Conservation (phyloP, 2,888 invertebrate genomes). For the Drosophila neotestacea region DNA sequence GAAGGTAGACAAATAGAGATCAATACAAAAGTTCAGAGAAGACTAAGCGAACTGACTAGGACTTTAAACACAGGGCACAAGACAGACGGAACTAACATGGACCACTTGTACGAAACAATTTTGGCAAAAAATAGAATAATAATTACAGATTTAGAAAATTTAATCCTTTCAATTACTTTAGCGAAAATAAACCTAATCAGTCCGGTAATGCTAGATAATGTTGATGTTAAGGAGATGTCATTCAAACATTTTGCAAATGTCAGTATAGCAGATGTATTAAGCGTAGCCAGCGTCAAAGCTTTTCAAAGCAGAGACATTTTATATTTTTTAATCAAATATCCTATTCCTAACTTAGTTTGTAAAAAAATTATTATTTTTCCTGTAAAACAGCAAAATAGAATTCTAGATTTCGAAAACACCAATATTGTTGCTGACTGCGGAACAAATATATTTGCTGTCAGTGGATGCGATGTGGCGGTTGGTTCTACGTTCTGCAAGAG, state of each 20-base stretch:
- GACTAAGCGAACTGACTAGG: too few species aligned
- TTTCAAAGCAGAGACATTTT: conserved; percentile 7
- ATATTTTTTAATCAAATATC: neutral
- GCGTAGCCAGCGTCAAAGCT: conserved; percentile 10
- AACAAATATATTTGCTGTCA: neutral
- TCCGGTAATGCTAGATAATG: neutral
- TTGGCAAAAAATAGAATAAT: too few species aligned
- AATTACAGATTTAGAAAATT: conserved; percentile 18
- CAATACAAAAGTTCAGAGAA: too few species aligned
- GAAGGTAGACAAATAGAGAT: too few species aligned
- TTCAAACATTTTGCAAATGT: conserved; percentile 16
- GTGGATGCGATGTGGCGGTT: neutral
- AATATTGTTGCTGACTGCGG: neutral
- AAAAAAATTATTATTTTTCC: neutral
- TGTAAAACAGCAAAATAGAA: neutral
- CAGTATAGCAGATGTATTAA: conserved; percentile 7
- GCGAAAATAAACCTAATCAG: conserved; percentile 20
- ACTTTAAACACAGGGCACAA: too few species aligned
- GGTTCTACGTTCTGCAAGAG: neutral
- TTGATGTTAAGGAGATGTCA: neutral
- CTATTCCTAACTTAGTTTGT: conserved; percentile 1
- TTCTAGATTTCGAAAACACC: neutral
- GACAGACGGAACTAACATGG: too few species aligned
- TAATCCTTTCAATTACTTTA: conserved; percentile 4
- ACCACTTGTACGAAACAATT: too few species aligned